phyloP scores from a whole-genome alignment of 2,797 vertebrate species.

The Crenuchus spilurus region DNA sequence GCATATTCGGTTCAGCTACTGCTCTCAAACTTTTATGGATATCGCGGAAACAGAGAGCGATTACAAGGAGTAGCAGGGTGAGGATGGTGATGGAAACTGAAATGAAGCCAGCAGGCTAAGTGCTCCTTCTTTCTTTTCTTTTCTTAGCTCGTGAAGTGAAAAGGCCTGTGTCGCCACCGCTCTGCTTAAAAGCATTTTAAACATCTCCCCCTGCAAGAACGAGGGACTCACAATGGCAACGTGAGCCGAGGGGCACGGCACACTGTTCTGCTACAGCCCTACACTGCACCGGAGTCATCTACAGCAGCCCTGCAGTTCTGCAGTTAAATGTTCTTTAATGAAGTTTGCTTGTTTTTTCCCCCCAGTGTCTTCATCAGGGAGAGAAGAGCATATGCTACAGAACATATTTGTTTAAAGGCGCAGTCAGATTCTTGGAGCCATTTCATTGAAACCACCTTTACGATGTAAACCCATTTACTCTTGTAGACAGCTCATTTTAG shows the following conservation, averaged over 20 bases:
- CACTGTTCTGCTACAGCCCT: neutral
- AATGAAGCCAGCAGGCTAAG: slow-evolving; percentile 36
- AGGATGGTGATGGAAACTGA: slow-evolving; percentile 9
- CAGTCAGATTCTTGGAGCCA: neutral
- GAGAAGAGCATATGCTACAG: slow-evolving; percentile 15
- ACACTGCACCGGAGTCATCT: slow-evolving; percentile 13
- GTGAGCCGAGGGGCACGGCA: slow-evolving; percentile 11
- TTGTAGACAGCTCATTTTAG: slow-evolving; percentile 22
- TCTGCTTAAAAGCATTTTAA: slow-evolving; percentile 45
- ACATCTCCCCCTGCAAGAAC: slow-evolving; percentile 27
- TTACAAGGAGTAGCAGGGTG: slow-evolving; percentile 9
- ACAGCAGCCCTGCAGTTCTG: slow-evolving; percentile 31
- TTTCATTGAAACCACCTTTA: slow-evolving; percentile 32
- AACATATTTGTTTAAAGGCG: slow-evolving; percentile 12
- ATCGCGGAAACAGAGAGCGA: slow-evolving; percentile 2
- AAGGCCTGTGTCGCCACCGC: slow-evolving; percentile 21
- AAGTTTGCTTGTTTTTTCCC: slow-evolving; percentile 24
- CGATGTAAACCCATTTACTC: slow-evolving; percentile 5
- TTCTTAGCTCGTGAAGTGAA: slow-evolving; percentile 18
- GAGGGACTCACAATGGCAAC: slow-evolving; percentile 22
- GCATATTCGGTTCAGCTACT: neutral
- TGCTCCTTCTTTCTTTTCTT: slow-evolving; percentile 18
- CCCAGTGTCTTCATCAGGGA: slow-evolving; percentile 24
- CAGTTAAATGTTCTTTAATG: slow-evolving; percentile 40
- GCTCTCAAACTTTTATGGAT: slow-evolving; percentile 2